phyloP scores from a whole-genome alignment of 2,113 vertebrate genomes.

The Notothenia coriiceps region DNA sequence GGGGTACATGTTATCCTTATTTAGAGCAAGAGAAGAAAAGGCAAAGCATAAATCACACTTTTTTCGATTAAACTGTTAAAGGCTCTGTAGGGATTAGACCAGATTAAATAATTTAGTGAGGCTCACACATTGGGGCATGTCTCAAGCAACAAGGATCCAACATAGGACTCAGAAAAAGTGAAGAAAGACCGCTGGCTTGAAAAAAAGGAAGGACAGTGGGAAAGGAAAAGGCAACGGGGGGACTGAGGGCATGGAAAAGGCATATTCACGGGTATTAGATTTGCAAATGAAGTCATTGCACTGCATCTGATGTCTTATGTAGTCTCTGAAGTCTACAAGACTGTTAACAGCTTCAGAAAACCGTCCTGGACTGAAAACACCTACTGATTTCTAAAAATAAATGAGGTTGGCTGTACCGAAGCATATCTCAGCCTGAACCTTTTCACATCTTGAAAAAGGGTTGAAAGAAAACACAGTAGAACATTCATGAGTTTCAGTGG shows the following conservation, averaged over 20 bases:
- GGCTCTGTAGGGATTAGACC: conserved; percentile 68
- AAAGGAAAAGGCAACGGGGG: conserved; percentile 25
- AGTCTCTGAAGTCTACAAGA: conserved; percentile 63
- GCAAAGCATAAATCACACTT: conserved; percentile 44
- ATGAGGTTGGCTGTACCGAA: conserved; percentile 36
- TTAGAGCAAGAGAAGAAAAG: conserved; percentile 38
- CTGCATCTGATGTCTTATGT: conserved; percentile 37
- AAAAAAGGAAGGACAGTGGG: conserved; percentile 16
- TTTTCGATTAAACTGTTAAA: conserved; percentile 60
- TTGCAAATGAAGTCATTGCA: conserved; percentile 51
- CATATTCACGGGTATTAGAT: conserved; percentile 58
- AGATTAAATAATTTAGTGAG: conserved; percentile 65
- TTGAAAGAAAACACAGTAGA: conserved; percentile 32
- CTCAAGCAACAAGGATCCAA: conserved; percentile 44
- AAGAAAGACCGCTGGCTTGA: conserved; percentile 44
- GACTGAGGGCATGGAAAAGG: conserved; percentile 50
- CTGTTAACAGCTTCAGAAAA: conserved; percentile 52
- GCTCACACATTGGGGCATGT: conserved; percentile 54
- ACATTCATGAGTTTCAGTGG: conserved; percentile 34
- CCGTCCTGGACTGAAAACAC: conserved; percentile 58
- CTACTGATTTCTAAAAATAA: conserved; percentile 76
- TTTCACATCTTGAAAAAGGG: conserved; percentile 41
- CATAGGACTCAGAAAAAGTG: conserved; percentile 31
- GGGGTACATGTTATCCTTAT: conserved; percentile 50
- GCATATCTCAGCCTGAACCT: conserved; percentile 50